Evolutionary conservation across 2,888 invertebrate species (phyloP).

Genomic region (Spicauda simplicius): DNA sequence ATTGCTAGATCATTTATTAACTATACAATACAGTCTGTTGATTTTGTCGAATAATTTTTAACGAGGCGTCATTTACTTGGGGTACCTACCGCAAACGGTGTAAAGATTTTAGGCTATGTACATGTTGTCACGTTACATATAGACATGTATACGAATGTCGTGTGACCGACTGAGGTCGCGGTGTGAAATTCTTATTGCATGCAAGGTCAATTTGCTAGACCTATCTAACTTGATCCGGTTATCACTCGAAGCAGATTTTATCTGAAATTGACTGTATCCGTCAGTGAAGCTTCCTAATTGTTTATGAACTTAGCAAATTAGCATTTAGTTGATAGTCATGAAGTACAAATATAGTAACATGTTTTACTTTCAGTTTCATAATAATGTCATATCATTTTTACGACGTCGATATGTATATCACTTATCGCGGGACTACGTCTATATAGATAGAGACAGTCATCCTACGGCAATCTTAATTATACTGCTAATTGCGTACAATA

Average conservation of each 20-base stretch:
- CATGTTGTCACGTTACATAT: background rate
- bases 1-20: too few relatives aligned
- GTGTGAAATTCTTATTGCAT: conserved; percentile 54
- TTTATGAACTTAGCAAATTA: conserved; percentile 8
- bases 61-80: too few relatives aligned
- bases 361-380: background rate
- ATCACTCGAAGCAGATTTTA: conserved; percentile 42
- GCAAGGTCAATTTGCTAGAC: conserved; percentile 57
- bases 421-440: too few relatives aligned
- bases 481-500: too few relatives aligned
- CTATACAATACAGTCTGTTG: background rate
- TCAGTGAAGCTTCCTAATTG: conserved; percentile 21
- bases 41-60: background rate
- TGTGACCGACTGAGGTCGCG: conserved; percentile 37
- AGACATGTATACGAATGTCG: background rate
- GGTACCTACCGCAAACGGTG: background rate
- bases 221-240: conserved; percentile 59
- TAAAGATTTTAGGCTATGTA: too few relatives aligned
- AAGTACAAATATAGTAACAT: background rate
- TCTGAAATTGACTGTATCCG: conserved; percentile 35
- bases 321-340: conserved; percentile 2
- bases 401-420: too few relatives aligned
- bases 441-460: too few relatives aligned
- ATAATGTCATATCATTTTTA: background rate
- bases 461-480: too few relatives aligned